A percentile compares a stretch with the other conserved stretches of the same genome.
Evolutionary conservation across 2,113 vertebrate genomes (phyloP).

Genomic region (Maylandia zebra): DNA sequence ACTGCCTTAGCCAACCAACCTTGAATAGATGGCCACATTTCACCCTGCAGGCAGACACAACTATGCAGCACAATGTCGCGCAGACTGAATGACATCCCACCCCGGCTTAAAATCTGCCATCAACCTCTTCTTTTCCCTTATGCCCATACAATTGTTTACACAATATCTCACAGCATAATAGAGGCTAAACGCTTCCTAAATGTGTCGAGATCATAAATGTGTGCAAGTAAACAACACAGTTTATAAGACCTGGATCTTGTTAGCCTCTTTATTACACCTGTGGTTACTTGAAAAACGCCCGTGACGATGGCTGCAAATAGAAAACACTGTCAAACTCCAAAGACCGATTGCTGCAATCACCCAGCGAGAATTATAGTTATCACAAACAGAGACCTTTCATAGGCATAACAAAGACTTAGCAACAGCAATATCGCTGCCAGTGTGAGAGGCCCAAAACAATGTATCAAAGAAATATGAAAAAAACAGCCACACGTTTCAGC

Average conservation of each 20-base stretch:
- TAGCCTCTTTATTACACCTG: neutral
- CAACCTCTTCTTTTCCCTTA: neutral
- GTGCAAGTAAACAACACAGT: neutral
- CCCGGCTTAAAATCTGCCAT: neutral
- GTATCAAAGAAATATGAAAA: neutral
- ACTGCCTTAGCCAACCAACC: constrained; percentile 18
- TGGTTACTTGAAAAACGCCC: neutral
- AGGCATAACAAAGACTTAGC: neutral
- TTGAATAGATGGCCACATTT: constrained; percentile 32
- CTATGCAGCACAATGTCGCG: neutral
- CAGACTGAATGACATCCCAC: neutral
- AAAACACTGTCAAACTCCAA: neutral
- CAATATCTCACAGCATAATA: neutral
- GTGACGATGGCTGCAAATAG: neutral
- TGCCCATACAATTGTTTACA: neutral
- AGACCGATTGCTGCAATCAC: neutral
- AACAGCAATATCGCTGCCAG: neutral
- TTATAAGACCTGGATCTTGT: neutral
- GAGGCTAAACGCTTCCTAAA: neutral
- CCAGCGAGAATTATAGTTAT: neutral
- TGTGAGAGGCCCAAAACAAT: neutral
- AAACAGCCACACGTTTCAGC: neutral
- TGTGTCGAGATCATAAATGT: neutral
- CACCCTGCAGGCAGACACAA: neutral
- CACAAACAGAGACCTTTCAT: neutral